Percentiles rank a stretch among this genome's conserved stretches.
Conservation (phyloP, 2,113 vertebrate genomes). For the Acanthochromis polyacanthus region DNA sequence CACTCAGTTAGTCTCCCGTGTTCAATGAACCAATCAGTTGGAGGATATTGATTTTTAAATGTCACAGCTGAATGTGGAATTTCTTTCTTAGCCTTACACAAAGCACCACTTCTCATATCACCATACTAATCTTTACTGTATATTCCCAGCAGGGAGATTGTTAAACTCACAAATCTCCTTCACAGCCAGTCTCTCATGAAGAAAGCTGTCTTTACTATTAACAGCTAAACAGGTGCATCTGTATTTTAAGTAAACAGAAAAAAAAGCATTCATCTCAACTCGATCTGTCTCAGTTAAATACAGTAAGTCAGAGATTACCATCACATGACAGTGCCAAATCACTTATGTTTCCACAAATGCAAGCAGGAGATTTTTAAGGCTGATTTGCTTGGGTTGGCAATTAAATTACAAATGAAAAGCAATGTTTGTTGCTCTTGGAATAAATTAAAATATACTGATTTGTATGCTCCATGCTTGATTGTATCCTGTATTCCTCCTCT, state of each 20-base stretch:
- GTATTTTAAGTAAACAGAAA: neutral
- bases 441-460: conserved; percentile 19
- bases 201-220: neutral
- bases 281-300: conserved; percentile 4
- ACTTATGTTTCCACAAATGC: conserved; percentile 7
- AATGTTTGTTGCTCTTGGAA: conserved; percentile 4
- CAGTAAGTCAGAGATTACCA: neutral
- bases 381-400: neutral
- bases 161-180: neutral
- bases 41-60: conserved; percentile 50
- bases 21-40: conserved; percentile 21
- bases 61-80: conserved; percentile 27
- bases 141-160: neutral
- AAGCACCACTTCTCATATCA: conserved; percentile 4
- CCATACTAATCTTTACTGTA: conserved; percentile 14
- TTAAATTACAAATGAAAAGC: conserved; percentile 22
- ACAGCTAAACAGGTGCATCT: neutral
- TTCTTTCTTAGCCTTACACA: neutral
- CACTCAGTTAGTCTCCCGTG: neutral
- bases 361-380: neutral
- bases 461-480: conserved; percentile 14
- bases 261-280: conserved; percentile 9
- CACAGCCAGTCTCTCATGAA: neutral
- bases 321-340: conserved; percentile 5
- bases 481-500: neutral